These are phyloP conservation scores for Drepana arcuata DNA, from an alignment of 1,140 invertebrate species.

Conservation along the genomic window DNA sequence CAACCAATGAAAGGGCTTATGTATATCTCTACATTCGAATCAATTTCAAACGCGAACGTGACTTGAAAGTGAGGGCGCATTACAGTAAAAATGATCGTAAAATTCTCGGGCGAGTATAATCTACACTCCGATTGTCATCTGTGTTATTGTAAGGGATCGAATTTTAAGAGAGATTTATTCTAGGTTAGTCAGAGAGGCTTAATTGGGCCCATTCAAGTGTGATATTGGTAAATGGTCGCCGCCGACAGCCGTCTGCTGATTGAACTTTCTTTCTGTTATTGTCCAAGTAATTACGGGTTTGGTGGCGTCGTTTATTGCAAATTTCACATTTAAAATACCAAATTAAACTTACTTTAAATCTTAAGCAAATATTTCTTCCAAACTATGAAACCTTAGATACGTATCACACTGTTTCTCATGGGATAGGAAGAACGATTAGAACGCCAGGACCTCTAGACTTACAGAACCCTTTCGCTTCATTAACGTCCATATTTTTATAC, in stretches of 20 bases:
- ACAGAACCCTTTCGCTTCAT: too few species aligned
- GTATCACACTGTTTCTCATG: too few species aligned
- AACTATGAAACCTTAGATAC: too few species aligned
- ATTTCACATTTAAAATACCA: constrained; percentile 1
- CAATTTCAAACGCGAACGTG: too few species aligned
- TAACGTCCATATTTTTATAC: too few species aligned
- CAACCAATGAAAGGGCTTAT: too few species aligned
- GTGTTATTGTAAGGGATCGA: constrained; percentile 24
- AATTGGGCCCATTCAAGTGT: constrained; percentile 50
- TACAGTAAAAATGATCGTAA: constrained; percentile 17
- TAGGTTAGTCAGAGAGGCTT: constrained; percentile 27
- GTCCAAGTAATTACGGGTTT: constrained; percentile 19
- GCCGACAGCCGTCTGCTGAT: constrained; percentile 19
- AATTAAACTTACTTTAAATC: too few species aligned
- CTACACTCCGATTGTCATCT: constrained; percentile 28
- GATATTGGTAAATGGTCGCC: constrained; percentile 37
- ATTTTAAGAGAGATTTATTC: constrained; percentile 34
- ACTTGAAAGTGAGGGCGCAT: constrained; percentile 17
- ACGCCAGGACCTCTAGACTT: too few species aligned
- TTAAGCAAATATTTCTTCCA: too few species aligned
- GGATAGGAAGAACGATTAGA: too few species aligned
- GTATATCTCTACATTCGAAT: too few species aligned
- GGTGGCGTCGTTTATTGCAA: constrained; percentile 4
- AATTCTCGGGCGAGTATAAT: constrained; percentile 24
- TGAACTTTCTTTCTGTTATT: constrained; percentile 21